phyloP scores from a whole-genome alignment of 2,113 vertebrate species.

The Suricata suricatta region DNA sequence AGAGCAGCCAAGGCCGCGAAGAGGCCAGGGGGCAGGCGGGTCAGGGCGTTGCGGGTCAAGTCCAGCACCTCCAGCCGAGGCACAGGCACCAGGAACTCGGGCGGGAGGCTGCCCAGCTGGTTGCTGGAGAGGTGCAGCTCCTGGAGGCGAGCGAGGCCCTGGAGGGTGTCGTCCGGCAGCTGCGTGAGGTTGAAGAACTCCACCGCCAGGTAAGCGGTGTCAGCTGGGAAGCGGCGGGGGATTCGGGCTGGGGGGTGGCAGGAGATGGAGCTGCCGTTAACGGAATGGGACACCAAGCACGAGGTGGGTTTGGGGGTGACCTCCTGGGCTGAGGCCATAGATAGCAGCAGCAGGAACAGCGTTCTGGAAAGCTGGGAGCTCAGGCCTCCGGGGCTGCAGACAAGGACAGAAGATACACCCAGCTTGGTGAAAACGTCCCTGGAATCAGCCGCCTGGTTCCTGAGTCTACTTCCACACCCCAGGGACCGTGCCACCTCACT shows the following conservation, averaged over 20 bases:
- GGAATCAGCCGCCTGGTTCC: too few relatives aligned
- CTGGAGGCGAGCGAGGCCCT: slow-evolving; percentile 75
- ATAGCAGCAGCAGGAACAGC: slow-evolving; percentile 17
- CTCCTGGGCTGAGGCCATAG: not conserved
- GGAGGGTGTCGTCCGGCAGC: slow-evolving; percentile 79
- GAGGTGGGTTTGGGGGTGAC: slow-evolving; percentile 62
- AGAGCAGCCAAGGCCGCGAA: slow-evolving; percentile 80
- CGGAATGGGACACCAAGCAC: slow-evolving; percentile 82
- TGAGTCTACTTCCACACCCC: too few relatives aligned
- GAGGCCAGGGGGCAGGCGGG: slow-evolving; percentile 78
- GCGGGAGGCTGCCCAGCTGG: slow-evolving; percentile 81
- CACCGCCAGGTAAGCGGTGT: slow-evolving; percentile 83
- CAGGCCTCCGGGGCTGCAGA: not conserved
- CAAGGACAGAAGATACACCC: not conserved
- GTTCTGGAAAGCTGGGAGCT: not conserved
- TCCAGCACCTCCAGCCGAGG: slow-evolving; percentile 86
- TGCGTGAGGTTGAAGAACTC: slow-evolving; percentile 89
- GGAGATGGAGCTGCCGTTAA: slow-evolving; percentile 79
- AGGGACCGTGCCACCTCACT: not conserved
- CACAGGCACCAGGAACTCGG: slow-evolving; percentile 80
- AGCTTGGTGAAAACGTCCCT: not conserved
- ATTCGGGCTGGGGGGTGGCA: slow-evolving; percentile 80
- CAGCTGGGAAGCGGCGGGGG: slow-evolving; percentile 79
- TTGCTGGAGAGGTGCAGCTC: slow-evolving; percentile 91
- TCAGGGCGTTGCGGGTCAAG: slow-evolving; percentile 87